Percentiles rank a stretch among this genome's conserved stretches.
Evolutionary conservation across 2,888 invertebrate species (phyloP).

Genomic region (Noctua pronuba): DNA sequence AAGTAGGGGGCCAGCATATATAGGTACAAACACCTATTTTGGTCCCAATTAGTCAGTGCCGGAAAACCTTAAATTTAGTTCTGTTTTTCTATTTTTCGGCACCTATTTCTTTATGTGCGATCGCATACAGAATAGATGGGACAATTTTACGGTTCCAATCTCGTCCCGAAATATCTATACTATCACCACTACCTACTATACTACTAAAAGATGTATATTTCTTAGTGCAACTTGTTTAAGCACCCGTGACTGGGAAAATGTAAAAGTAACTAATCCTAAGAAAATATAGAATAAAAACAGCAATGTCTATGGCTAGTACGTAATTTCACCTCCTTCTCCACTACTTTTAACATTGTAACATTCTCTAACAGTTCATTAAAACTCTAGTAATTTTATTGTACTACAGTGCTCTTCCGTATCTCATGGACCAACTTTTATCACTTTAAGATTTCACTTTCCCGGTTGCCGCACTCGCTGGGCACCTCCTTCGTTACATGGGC

Average conservation of each 20-base stretch:
- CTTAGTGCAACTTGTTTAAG: neutral
- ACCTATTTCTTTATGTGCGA: neutral
- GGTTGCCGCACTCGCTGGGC: neutral
- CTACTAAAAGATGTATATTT: neutral
- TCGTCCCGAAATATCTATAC: neutral
- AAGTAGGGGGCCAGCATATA: neutral
- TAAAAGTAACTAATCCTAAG: neutral
- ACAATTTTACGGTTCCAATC: neutral
- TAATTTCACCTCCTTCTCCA: neutral
- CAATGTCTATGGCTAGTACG: neutral
- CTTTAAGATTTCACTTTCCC: neutral
- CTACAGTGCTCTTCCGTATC: neutral
- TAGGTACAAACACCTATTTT: no score
- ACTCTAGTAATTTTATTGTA: slow-evolving; percentile 9
- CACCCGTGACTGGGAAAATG: neutral
- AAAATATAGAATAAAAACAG: neutral
- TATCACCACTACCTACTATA: neutral
- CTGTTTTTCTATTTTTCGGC: neutral
- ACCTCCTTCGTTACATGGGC: neutral
- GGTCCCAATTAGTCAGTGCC: neutral
- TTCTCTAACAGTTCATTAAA: slow-evolving; percentile 10
- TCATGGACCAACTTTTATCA: slow-evolving; percentile 16
- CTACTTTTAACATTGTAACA: neutral
- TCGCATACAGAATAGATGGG: neutral
- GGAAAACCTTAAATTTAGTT: neutral